phyloP scores from a whole-genome alignment of 1,140 invertebrate species.

The Dinothrombium tinctorium region DNA sequence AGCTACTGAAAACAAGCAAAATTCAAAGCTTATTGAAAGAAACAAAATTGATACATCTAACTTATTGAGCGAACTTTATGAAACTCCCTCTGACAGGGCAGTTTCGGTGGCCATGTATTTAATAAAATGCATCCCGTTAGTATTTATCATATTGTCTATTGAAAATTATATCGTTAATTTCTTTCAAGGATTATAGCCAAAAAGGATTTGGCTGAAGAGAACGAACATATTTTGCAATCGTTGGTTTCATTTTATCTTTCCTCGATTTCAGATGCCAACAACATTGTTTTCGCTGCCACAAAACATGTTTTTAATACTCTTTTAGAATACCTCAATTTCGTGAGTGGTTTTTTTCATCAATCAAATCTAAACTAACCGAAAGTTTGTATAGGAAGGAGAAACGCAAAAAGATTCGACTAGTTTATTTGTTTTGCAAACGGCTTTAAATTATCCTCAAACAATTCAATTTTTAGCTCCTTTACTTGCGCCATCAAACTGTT shows the following conservation, averaged over 20 bases:
- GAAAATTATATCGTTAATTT: not conserved
- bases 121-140: not conserved
- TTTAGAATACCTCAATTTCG: not conserved
- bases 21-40: conserved; percentile 2
- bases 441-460: not conserved
- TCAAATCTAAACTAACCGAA: not conserved
- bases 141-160: too few relatives aligned
- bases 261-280: not conserved
- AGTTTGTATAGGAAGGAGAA: not conserved
- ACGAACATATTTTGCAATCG: not conserved
- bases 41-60: conserved; percentile 4
- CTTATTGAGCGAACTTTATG: not conserved
- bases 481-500: not conserved
- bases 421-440: not conserved
- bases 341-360: not conserved
- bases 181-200: not conserved
- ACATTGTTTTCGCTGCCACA: not conserved
- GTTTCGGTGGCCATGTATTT: not conserved
- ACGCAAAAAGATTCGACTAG: not conserved
- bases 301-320: conserved; percentile 1
- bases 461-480: conserved; percentile 1
- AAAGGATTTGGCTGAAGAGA: not conserved
- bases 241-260: not conserved
- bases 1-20: conserved; percentile 6
- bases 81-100: conserved; percentile 1